phyloP scores from a whole-genome alignment of 2,888 invertebrate species.

The Diaperis boleti region DNA sequence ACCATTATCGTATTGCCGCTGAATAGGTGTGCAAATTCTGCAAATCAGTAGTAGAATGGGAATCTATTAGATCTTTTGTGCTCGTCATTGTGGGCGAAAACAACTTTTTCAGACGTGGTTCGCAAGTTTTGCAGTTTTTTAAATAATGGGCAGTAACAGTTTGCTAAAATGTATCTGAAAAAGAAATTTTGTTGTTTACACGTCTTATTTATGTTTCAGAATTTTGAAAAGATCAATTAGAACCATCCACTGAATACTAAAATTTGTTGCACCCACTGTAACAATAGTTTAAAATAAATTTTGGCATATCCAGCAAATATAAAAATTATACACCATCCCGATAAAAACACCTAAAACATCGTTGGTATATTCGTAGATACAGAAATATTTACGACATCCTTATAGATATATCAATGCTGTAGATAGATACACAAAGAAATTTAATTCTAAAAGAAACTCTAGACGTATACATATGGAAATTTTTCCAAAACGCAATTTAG shows the following conservation, averaged over 20 bases:
- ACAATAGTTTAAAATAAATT: no score
- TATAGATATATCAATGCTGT: no score
- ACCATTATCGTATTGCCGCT: neutral
- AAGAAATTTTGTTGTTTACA: no score
- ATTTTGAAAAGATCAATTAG: no score
- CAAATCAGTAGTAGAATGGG: neutral
- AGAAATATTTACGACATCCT: neutral
- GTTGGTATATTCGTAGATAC: neutral
- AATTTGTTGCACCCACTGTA: no score
- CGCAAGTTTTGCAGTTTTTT: conserved; percentile 1
- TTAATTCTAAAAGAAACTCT: neutral
- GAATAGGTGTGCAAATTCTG: conserved; percentile 10
- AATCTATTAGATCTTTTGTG: conserved; percentile 16
- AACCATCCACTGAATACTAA: no score
- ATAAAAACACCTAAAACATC: no score
- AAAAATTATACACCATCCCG: no score
- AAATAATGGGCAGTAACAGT: no score
- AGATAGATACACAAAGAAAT: neutral
- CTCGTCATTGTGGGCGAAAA: conserved; percentile 6
- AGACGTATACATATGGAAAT: neutral
- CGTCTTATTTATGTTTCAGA: no score
- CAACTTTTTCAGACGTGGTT: conserved; percentile 1
- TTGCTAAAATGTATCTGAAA: no score
- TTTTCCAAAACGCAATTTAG: neutral
- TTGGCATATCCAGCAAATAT: no score